A percentile compares a stretch with the other conserved stretches of the same genome.
Conservation (phyloP, 1,140 invertebrate genomes). For the Lordiphosa stackelbergi region DNA sequence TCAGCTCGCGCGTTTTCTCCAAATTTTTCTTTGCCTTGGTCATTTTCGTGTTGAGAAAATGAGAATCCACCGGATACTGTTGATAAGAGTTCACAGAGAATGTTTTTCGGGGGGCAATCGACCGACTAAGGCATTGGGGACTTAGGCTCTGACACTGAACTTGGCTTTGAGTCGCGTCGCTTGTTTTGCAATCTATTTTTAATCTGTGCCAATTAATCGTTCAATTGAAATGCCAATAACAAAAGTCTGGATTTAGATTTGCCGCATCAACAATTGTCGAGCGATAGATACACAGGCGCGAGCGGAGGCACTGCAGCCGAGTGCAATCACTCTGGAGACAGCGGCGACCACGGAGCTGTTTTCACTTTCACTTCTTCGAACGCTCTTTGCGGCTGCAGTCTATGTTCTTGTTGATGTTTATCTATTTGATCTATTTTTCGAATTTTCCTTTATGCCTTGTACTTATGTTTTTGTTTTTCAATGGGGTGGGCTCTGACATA, state of each 20-base stretch:
- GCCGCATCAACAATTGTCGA: constrained; percentile 11
- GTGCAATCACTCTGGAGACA: constrained; percentile 53
- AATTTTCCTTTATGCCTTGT: constrained; percentile 23
- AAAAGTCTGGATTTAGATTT: constrained; percentile 6
- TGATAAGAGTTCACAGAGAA: background rate
- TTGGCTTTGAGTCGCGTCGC: constrained; percentile 17
- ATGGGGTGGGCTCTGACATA: constrained; percentile 23
- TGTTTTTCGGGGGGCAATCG: constrained; percentile 6
- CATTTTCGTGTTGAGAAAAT: constrained; percentile 36
- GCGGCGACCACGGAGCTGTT: background rate
- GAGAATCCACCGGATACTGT: background rate
- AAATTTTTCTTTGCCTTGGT: constrained; percentile 51
- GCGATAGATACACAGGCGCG: background rate
- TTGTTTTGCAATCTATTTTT: constrained; percentile 24
- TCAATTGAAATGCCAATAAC: constrained; percentile 3
- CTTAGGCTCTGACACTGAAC: constrained; percentile 40
- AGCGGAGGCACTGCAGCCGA: constrained; percentile 1
- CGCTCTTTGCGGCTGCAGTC: constrained; percentile 3
- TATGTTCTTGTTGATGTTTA: constrained; percentile 19
- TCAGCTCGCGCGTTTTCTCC: constrained; percentile 60
- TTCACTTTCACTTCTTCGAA: constrained; percentile 17
- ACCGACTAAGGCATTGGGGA: constrained; percentile 12
- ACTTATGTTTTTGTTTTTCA: constrained; percentile 19
- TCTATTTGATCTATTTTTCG: constrained; percentile 30
- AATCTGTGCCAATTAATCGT: background rate